These are phyloP conservation scores for Trachymyrmex septentrionalis DNA, from an alignment of 1,140 invertebrate genomes.

Conservation along the genomic window DNA sequence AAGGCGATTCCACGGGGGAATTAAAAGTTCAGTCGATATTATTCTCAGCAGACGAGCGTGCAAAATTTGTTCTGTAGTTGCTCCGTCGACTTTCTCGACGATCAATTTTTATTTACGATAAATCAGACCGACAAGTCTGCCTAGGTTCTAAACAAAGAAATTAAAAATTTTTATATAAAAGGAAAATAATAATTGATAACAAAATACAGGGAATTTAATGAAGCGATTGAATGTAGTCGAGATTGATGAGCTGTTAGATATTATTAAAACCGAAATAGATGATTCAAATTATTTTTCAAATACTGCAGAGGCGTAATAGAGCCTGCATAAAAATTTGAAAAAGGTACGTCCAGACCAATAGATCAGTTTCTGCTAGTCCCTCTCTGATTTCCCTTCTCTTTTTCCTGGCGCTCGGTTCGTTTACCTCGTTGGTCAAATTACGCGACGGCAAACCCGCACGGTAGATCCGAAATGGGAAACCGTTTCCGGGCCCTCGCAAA, in stretches of 20 bases:
- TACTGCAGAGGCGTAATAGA: constrained; percentile 1
- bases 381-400: constrained; percentile 35
- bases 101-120: constrained; percentile 49
- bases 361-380: constrained; percentile 34
- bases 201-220: background rate
- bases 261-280: background rate
- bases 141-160: background rate
- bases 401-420: constrained; percentile 61
- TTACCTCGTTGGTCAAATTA: constrained; percentile 64
- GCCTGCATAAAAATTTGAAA: constrained; percentile 24
- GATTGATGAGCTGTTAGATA: background rate
- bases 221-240: background rate
- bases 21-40: constrained; percentile 48
- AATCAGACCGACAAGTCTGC: background rate
- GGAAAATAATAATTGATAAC: background rate
- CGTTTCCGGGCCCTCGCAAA: constrained; percentile 50
- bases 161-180: background rate
- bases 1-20: constrained; percentile 2
- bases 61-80: background rate
- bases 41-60: background rate
- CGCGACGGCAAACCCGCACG: constrained; percentile 52
- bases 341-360: constrained; percentile 28
- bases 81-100: no score
- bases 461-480: constrained; percentile 68
- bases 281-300: background rate